Evolutionary conservation across 1,140 invertebrate species (phyloP).

Genomic region (Drosophila lacertosa): DNA sequence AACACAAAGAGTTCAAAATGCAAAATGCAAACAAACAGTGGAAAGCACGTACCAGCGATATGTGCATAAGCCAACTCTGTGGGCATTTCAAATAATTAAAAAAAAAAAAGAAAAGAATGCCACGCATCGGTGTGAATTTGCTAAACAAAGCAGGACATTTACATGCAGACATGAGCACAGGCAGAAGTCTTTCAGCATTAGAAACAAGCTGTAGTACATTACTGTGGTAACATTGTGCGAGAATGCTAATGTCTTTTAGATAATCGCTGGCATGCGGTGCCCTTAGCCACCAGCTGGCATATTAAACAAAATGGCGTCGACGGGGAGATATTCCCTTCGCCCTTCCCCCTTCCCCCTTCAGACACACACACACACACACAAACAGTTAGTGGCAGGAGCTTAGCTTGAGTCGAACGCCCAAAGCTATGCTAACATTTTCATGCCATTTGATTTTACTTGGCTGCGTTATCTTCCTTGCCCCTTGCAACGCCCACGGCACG

Average conservation of each 20-base stretch:
- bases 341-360: no score
- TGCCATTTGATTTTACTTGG: constrained; percentile 63
- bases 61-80: neutral
- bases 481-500: neutral
- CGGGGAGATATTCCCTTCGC: no score
- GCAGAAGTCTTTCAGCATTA: constrained; percentile 3
- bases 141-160: constrained; percentile 39
- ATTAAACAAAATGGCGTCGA: constrained; percentile 58
- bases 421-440: constrained; percentile 58
- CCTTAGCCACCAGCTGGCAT: constrained; percentile 40
- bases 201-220: constrained; percentile 30
- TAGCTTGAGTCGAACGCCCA: constrained; percentile 42
- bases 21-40: constrained; percentile 3
- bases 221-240: constrained; percentile 22
- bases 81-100: constrained; percentile 33
- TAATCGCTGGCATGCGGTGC: constrained; percentile 55
- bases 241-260: constrained; percentile 63
- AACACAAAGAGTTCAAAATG: constrained; percentile 15
- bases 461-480: constrained; percentile 38
- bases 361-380: constrained; percentile 12
- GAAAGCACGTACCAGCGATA: constrained; percentile 6
- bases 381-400: constrained; percentile 18
- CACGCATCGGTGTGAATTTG: constrained; percentile 37
- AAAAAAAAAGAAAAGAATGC: neutral
- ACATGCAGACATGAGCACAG: constrained; percentile 13